A percentile compares a stretch with the other conserved stretches of the same genome.
Evolutionary conservation across 2,113 vertebrate genomes (phyloP).

Genomic region (Porphyrio hochstetteri): DNA sequence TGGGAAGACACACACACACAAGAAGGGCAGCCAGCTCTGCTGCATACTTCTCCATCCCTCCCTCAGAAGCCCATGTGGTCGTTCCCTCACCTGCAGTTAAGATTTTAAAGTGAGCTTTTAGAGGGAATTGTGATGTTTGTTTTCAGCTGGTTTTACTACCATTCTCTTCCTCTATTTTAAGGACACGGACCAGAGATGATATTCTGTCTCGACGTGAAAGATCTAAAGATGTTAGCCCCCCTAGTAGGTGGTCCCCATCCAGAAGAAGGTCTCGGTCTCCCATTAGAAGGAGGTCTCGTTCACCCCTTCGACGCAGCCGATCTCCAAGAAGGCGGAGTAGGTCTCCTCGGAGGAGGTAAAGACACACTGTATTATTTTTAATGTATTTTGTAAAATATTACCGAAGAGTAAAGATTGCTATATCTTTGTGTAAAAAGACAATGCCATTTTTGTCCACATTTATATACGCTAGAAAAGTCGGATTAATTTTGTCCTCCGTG

Average conservation of each 20-base stretch:
- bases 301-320: slow-evolving; percentile 83
- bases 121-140: neutral
- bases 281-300: slow-evolving; percentile 80
- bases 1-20: neutral
- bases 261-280: slow-evolving; percentile 84
- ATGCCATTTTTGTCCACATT: neutral
- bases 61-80: neutral
- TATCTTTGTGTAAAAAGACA: fast-evolving
- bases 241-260: slow-evolving; percentile 79
- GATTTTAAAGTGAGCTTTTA: neutral
- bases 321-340: slow-evolving; percentile 89
- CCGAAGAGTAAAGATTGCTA: neutral
- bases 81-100: neutral
- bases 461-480: neutral
- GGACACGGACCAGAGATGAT: slow-evolving; percentile 81
- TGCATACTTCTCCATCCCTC: neutral
- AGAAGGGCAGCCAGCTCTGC: neutral
- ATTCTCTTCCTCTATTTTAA: slow-evolving; percentile 46
- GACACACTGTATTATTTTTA: neutral
- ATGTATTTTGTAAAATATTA: neutral
- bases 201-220: slow-evolving; percentile 77
- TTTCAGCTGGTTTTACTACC: neutral
- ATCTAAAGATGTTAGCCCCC: slow-evolving; percentile 77
- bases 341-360: slow-evolving; percentile 89
- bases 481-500: neutral